Percentiles rank a stretch among this genome's conserved stretches.
These are phyloP conservation scores for Torymus aiolomorphi DNA, from an alignment of 2,888 invertebrate genomes.

Conservation along the genomic window DNA sequence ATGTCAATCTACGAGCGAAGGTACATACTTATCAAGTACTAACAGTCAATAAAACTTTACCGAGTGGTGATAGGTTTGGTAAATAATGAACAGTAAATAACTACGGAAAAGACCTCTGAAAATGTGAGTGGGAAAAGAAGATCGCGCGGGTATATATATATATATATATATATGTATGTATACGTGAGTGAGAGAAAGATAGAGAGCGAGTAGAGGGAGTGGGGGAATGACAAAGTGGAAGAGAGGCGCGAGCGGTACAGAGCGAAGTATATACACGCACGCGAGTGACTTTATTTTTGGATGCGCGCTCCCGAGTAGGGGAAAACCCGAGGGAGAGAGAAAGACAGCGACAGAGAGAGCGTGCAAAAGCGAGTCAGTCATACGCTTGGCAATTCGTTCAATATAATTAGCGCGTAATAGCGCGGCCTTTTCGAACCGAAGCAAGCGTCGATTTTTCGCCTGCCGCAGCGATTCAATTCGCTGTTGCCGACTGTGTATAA, in stretches of 20 bases:
- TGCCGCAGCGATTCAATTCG: not conserved
- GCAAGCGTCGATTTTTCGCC: too few species aligned
- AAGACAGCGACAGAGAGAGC: not conserved
- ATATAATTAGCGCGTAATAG: conserved; percentile 43
- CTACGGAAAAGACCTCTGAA: conserved; percentile 9
- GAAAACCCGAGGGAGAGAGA: conserved; percentile 43
- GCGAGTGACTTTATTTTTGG: conserved; percentile 44
- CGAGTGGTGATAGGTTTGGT: not conserved
- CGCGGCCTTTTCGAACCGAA: conserved; percentile 4
- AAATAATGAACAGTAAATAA: conserved; percentile 15
- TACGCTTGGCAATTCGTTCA: conserved; percentile 20
- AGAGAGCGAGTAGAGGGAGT: not conserved
- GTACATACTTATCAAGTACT: too few species aligned
- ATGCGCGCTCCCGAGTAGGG: conserved; percentile 18
- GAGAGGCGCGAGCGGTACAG: conserved; percentile 9
- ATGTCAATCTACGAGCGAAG: too few species aligned
- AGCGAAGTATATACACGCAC: not conserved
- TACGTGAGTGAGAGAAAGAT: too few species aligned
- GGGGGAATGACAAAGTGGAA: conserved; percentile 33
- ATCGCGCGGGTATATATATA: not conserved
- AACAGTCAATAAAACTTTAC: not conserved
- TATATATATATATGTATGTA: too few species aligned
- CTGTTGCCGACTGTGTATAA: too few species aligned
- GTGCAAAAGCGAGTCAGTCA: too few species aligned
- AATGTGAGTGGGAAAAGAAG: not conserved